Evolutionary conservation across 1,140 invertebrate genomes (phyloP).

Genomic region (Neodiprion pinetum): DNA sequence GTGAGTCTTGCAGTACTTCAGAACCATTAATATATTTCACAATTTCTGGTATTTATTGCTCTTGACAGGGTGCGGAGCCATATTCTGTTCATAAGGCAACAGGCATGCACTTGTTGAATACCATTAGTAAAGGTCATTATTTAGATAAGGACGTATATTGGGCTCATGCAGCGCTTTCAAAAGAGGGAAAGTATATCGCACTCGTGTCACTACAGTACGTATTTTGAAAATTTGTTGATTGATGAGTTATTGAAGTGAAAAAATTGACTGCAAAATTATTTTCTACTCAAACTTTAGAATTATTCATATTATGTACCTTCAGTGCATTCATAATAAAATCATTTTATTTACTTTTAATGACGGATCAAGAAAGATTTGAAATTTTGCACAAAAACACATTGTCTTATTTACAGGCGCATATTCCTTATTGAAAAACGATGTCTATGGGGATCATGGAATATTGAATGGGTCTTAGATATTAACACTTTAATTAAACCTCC

Average conservation of each 20-base stretch:
- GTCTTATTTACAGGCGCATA: conserved; percentile 68
- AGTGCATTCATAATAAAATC: conserved; percentile 17
- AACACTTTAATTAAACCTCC: conserved; percentile 78
- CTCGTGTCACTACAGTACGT: conserved; percentile 63
- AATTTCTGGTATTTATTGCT: conserved; percentile 12
- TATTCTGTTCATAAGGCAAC: conserved; percentile 71
- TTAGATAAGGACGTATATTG: conserved; percentile 74
- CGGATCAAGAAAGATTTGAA: background rate
- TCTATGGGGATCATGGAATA: conserved; percentile 76
- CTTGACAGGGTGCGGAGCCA: conserved; percentile 68
- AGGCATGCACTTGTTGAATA: conserved; percentile 67
- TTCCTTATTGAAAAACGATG: conserved; percentile 76
- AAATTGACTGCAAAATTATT: background rate
- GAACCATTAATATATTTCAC: conserved; percentile 14
- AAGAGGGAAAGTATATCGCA: conserved; percentile 60
- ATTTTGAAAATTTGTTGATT: conserved; percentile 13
- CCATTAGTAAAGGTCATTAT: conserved; percentile 70
- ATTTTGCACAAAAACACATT: no score
- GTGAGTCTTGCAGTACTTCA: conserved; percentile 52
- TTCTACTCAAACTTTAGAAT: conserved; percentile 4
- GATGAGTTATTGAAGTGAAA: background rate
- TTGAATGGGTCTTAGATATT: conserved; percentile 79
- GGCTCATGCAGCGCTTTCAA: conserved; percentile 72
- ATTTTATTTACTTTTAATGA: conserved; percentile 23
- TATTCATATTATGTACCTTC: conserved; percentile 5